Evolutionary conservation across 2,797 vertebrate genomes (phyloP).

Genomic region (Cyprinella venusta): DNA sequence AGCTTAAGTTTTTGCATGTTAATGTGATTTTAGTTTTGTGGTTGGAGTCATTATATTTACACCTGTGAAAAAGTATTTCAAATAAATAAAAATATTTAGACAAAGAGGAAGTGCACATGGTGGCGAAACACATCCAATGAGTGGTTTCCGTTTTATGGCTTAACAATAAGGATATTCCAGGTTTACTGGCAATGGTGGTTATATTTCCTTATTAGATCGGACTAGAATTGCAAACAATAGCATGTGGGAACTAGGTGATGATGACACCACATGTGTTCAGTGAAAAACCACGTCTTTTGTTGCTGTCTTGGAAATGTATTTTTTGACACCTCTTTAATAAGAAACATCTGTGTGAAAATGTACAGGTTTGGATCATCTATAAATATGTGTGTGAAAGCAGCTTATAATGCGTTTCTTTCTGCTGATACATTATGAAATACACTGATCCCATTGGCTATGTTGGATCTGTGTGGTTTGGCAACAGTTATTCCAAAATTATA

Average conservation of each 20-base stretch:
- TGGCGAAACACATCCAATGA: constrained; percentile 34
- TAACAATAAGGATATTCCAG: constrained; percentile 52
- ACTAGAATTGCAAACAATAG: constrained; percentile 46
- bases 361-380: not conserved
- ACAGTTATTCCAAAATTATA: not conserved
- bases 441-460: not conserved
- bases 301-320: not conserved
- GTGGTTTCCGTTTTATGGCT: constrained; percentile 55
- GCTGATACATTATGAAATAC: not conserved
- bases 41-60: not conserved
- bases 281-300: constrained; percentile 26
- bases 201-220: constrained; percentile 52
- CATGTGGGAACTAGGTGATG: not conserved
- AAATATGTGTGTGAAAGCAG: constrained; percentile 1
- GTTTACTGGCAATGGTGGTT: constrained; percentile 59
- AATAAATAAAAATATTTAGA: not conserved
- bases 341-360: constrained; percentile 10
- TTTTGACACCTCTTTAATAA: not conserved
- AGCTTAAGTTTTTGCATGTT: not conserved
- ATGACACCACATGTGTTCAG: not conserved
- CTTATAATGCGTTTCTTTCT: not conserved
- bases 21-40: not conserved
- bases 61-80: not conserved
- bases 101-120: constrained; percentile 27
- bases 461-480: not conserved